phyloP scores from a whole-genome alignment of 2,113 vertebrate genomes.

The Pollimyrus isidori region DNA sequence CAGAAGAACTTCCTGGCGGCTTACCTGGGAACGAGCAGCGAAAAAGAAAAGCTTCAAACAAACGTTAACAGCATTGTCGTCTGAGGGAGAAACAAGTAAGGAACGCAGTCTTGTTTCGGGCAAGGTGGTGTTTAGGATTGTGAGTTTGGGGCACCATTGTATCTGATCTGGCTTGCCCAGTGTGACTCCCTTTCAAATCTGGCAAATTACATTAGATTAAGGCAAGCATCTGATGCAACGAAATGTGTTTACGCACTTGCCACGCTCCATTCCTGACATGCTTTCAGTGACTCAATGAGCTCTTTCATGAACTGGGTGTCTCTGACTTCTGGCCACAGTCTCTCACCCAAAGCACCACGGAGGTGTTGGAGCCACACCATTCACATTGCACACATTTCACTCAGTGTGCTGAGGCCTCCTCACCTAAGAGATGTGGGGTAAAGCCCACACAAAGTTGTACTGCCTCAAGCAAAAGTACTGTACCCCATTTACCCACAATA shows the following conservation, averaged over 20 bases:
- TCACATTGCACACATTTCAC: neutral
- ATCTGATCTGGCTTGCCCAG: neutral
- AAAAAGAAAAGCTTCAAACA: constrained; percentile 58
- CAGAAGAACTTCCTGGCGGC: constrained; percentile 57
- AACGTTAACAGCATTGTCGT: constrained; percentile 34
- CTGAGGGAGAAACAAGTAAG: constrained; percentile 38
- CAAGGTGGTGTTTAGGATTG: neutral
- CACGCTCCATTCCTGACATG: constrained; percentile 7
- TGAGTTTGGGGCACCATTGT: neutral
- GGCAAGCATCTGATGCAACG: constrained; percentile 1
- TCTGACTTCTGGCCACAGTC: neutral
- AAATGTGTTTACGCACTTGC: neutral
- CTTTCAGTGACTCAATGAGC: neutral
- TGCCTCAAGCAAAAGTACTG: neutral
- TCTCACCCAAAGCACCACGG: neutral
- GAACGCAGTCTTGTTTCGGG: neutral
- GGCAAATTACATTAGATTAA: neutral
- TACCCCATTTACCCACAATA: neutral
- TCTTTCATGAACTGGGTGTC: neutral
- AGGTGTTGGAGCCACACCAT: neutral
- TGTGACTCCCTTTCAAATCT: neutral
- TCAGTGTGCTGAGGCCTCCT: neutral
- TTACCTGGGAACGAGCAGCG: constrained; percentile 48
- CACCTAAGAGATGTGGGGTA: neutral
- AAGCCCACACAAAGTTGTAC: neutral